A percentile compares a stretch with the other conserved stretches of the same genome.
Evolutionary conservation across 2,888 invertebrate genomes (phyloP).

Genomic region (Pelosia muscerda): DNA sequence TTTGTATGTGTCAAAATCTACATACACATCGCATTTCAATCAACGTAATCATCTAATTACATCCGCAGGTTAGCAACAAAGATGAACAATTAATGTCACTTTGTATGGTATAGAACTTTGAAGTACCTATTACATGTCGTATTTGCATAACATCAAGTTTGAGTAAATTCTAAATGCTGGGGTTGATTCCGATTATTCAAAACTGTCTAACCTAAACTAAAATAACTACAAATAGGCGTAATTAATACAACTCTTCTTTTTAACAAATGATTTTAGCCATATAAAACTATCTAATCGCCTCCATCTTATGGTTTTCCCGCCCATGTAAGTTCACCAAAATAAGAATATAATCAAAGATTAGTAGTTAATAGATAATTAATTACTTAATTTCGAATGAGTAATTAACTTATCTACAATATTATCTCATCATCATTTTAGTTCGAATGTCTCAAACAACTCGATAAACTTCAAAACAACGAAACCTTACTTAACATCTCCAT

Average conservation of each 20-base stretch:
- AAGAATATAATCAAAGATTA: neutral
- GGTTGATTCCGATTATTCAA: neutral
- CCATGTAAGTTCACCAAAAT: neutral
- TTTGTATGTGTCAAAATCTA: conserved; percentile 30
- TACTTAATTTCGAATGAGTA: conserved; percentile 5
- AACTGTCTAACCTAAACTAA: neutral
- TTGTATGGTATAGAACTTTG: conserved; percentile 1
- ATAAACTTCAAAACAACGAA: conserved; percentile 19
- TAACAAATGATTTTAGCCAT: neutral
- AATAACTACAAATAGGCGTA: neutral
- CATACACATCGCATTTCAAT: conserved; percentile 26
- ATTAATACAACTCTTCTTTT: neutral
- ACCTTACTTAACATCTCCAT: conserved; percentile 8
- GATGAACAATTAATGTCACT: conserved; percentile 11
- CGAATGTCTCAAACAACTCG: conserved; percentile 8
- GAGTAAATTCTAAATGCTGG: neutral
- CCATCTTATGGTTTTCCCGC: neutral
- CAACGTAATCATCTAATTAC: conserved; percentile 31
- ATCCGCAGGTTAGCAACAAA: neutral
- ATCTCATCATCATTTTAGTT: conserved; percentile 14
- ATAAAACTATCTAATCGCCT: neutral
- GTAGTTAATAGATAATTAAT: conserved; percentile 6
- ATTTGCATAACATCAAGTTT: conserved; percentile 1
- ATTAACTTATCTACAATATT: conserved; percentile 15
- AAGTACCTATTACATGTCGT: conserved; percentile 4